These are phyloP conservation scores for Trachelipus rathkii DNA, from an alignment of 1,140 invertebrate species.

Conservation along the genomic window DNA sequence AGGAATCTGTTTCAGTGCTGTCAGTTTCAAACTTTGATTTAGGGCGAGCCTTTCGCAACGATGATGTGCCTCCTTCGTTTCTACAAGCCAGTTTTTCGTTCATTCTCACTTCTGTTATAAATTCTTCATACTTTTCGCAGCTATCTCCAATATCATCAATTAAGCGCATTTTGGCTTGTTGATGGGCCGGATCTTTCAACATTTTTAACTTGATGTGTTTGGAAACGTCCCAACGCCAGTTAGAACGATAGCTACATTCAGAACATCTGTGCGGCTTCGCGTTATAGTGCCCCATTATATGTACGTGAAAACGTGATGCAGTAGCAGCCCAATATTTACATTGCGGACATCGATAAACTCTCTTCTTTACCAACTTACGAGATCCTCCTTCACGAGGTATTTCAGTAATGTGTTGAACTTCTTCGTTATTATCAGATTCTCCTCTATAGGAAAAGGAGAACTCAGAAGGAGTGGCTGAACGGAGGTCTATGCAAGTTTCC, in stretches of 20 bases:
- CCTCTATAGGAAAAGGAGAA: neutral
- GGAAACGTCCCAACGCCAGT: slow-evolving; percentile 84
- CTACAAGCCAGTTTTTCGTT: slow-evolving; percentile 41
- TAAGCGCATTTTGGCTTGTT: slow-evolving; percentile 71
- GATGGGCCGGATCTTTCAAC: slow-evolving; percentile 72
- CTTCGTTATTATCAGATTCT: slow-evolving; percentile 1
- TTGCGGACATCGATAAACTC: slow-evolving; percentile 81
- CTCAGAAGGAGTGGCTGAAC: neutral
- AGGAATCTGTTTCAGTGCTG: slow-evolving; percentile 17
- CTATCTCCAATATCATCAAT: slow-evolving; percentile 87
- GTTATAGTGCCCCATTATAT: slow-evolving; percentile 85
- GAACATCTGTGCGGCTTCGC: slow-evolving; percentile 94
- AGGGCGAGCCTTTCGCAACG: slow-evolving; percentile 29
- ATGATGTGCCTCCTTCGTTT: slow-evolving; percentile 40
- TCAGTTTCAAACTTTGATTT: slow-evolving; percentile 27
- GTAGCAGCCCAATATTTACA: slow-evolving; percentile 82
- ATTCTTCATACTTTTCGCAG: slow-evolving; percentile 87
- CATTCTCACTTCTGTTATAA: slow-evolving; percentile 67
- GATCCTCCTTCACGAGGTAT: neutral
- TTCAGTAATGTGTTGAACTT: neutral
- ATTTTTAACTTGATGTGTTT: slow-evolving; percentile 90
- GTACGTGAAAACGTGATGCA: slow-evolving; percentile 86
- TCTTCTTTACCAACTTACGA: slow-evolving; percentile 28
- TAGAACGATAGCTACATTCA: slow-evolving; percentile 74
- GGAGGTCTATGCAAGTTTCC: neutral